These are phyloP conservation scores for Petrolisthes cinctipes DNA, from an alignment of 2,888 invertebrate species.

Conservation along the genomic window DNA sequence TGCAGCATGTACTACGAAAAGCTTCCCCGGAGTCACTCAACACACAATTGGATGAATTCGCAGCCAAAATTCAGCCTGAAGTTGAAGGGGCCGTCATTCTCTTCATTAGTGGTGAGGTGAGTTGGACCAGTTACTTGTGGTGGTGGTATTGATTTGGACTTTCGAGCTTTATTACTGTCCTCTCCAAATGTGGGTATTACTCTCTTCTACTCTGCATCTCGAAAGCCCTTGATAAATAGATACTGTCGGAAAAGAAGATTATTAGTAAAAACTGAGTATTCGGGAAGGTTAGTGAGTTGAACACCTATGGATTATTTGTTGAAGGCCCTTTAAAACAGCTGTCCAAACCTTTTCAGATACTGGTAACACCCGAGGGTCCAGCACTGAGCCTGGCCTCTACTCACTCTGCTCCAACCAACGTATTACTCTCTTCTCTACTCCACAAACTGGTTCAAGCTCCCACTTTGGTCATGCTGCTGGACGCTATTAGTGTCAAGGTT, in stretches of 20 bases:
- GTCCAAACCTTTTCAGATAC: constrained; percentile 30
- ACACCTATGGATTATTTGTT: too few species aligned
- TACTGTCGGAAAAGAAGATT: too few species aligned
- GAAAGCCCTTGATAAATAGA: too few species aligned
- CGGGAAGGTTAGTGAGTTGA: too few species aligned
- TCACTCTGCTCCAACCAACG: constrained; percentile 54
- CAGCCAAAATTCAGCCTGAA: constrained; percentile 39
- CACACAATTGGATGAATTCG: constrained; percentile 41
- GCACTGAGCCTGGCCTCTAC: constrained; percentile 44
- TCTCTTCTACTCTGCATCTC: too few species aligned
- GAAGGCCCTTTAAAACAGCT: too few species aligned
- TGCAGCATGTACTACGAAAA: constrained; percentile 50
- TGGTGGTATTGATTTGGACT: neutral
- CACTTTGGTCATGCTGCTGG: constrained; percentile 53
- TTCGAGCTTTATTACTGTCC: neutral
- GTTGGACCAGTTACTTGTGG: neutral
- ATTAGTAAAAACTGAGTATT: too few species aligned
- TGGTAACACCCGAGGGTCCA: constrained; percentile 60
- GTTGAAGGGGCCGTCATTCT: constrained; percentile 46
- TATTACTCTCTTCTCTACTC: constrained; percentile 50
- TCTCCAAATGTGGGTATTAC: neutral
- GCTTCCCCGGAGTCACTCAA: constrained; percentile 39
- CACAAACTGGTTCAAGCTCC: constrained; percentile 28
- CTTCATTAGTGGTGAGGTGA: constrained; percentile 61
- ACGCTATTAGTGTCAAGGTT: constrained; percentile 43